phyloP scores from a whole-genome alignment of 2,113 vertebrate genomes.

The Arothron firmamentum region DNA sequence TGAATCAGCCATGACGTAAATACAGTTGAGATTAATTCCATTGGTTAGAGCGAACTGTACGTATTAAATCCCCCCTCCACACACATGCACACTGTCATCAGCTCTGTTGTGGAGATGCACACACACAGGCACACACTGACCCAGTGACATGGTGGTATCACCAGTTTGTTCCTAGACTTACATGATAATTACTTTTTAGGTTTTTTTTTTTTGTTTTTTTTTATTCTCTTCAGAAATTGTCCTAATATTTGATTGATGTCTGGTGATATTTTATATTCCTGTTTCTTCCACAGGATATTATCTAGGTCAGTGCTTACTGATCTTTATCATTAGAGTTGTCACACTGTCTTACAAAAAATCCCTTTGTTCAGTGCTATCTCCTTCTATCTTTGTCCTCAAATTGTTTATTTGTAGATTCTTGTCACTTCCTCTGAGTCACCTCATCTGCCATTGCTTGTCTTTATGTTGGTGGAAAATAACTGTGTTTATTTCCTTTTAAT shows the following conservation, averaged over 20 bases:
- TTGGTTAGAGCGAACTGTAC: slow-evolving; percentile 50
- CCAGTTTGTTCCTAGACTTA: slow-evolving; percentile 22
- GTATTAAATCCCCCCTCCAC: slow-evolving; percentile 5
- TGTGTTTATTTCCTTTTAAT: slow-evolving; percentile 46
- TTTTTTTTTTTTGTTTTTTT: slow-evolving; percentile 32
- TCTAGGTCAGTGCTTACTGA: too few species aligned
- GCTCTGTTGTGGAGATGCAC: not conserved
- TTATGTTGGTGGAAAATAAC: slow-evolving; percentile 5
- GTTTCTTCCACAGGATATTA: too few species aligned
- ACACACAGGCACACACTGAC: slow-evolving; percentile 41
- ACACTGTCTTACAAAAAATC: too few species aligned
- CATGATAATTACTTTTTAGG: slow-evolving; percentile 30
- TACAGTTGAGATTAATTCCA: slow-evolving; percentile 39
- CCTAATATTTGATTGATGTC: too few species aligned
- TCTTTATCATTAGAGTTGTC: too few species aligned
- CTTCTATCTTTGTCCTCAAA: too few species aligned
- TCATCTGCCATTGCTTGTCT: slow-evolving; percentile 33
- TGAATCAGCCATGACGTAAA: slow-evolving; percentile 70
- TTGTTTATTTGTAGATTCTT: slow-evolving; percentile 37
- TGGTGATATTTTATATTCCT: too few species aligned
- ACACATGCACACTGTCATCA: not conserved
- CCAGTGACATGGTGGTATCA: slow-evolving; percentile 45
- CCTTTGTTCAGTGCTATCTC: too few species aligned
- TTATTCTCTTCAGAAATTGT: not conserved
- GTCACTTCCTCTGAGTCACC: slow-evolving; percentile 21